Conservation (phyloP, 2,113 vertebrate species). For the Chloropsis cyanopogon region DNA sequence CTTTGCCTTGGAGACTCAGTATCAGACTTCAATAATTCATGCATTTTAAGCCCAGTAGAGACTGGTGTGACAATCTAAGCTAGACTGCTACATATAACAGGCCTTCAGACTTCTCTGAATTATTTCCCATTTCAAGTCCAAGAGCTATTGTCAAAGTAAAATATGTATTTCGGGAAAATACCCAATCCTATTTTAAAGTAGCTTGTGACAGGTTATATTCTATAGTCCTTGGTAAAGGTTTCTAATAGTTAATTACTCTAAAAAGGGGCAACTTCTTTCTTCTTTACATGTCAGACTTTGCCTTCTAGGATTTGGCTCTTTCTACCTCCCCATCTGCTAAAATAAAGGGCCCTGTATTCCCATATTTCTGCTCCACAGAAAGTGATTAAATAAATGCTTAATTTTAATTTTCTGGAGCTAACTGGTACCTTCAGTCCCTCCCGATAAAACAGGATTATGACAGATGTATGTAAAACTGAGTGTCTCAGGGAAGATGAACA, state of each 20-base stretch:
- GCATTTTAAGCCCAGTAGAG: slow-evolving; percentile 11
- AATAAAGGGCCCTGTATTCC: not conserved
- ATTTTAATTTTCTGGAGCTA: not conserved
- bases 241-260: not conserved
- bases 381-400: not conserved
- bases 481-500: not conserved
- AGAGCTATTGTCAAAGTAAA: not conserved
- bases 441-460: not conserved
- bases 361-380: not conserved
- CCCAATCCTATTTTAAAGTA: not conserved
- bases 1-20: not conserved
- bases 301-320: not conserved
- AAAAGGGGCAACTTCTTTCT: not conserved
- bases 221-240: not conserved
- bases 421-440: not conserved
- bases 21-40: slow-evolving; percentile 29
- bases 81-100: not conserved
- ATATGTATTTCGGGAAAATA: not conserved
- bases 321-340: not conserved
- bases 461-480: not conserved
- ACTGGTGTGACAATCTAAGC: not conserved
- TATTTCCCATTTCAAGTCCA: not conserved
- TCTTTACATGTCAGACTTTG: not conserved
- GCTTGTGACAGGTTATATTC: not conserved
- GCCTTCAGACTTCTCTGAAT: not conserved